A percentile compares a stretch with the other conserved stretches of the same genome.
Conservation (phyloP, 2,113 vertebrate genomes). For the Pseudonaja textilis region DNA sequence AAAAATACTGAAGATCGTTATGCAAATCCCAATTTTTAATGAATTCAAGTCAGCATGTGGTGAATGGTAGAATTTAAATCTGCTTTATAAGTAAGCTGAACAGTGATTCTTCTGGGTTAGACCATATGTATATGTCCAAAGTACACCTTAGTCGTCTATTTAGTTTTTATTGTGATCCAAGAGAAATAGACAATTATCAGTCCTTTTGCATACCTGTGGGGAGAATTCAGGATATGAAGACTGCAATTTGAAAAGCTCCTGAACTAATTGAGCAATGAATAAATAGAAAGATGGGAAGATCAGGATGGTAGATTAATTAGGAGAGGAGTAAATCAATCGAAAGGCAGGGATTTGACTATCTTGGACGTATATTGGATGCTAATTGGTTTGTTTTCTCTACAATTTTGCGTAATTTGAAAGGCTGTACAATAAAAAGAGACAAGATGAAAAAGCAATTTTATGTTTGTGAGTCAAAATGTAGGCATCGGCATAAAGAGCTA, state of each 20-base stretch:
- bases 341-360: not conserved
- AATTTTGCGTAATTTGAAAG: not conserved
- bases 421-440: not conserved
- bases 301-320: not conserved
- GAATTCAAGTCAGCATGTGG: not conserved
- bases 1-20: not conserved
- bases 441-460: not conserved
- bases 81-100: not conserved
- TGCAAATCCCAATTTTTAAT: not conserved
- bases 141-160: not conserved
- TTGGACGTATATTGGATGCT: not conserved
- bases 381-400: not conserved
- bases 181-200: not conserved
- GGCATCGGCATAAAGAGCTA: not conserved
- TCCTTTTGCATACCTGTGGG: not conserved
- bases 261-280: not conserved
- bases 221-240: not conserved
- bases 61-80: not conserved
- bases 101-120: not conserved
- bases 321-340: not conserved
- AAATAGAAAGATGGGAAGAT: not conserved
- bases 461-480: not conserved
- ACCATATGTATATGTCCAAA: not conserved
- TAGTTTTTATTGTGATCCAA: not conserved
- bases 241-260: not conserved